Evolutionary conservation across 2,888 invertebrate species (phyloP).

Genomic region (Stenichneumon culpator): DNA sequence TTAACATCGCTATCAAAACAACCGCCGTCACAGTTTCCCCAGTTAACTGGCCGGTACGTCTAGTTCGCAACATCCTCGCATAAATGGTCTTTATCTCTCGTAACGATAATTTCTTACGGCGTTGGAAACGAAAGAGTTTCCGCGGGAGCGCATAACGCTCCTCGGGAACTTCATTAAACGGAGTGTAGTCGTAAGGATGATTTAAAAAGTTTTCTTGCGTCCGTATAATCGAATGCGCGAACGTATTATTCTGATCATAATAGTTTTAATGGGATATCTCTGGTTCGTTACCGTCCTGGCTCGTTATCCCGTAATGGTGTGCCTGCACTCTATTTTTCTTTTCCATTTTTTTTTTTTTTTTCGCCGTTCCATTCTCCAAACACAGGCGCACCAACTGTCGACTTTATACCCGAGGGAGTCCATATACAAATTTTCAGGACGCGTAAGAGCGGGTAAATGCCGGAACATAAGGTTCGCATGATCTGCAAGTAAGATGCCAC

Average conservation of each 20-base stretch:
- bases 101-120: slow-evolving; percentile 53
- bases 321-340: slow-evolving; percentile 42
- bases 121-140: slow-evolving; percentile 39
- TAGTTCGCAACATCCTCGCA: slow-evolving; percentile 14
- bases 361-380: slow-evolving; percentile 35
- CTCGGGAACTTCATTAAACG: slow-evolving; percentile 57
- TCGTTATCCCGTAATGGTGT: slow-evolving; percentile 67
- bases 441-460: slow-evolving; percentile 68
- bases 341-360: slow-evolving; percentile 22
- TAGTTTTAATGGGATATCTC: slow-evolving; percentile 64
- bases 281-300: slow-evolving; percentile 63
- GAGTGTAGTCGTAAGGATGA: slow-evolving; percentile 58
- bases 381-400: slow-evolving; percentile 25
- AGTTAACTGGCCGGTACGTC: slow-evolving; percentile 1
- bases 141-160: not conserved
- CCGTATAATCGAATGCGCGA: slow-evolving; percentile 65
- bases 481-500: slow-evolving; percentile 72
- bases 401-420: slow-evolving; percentile 35
- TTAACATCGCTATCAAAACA: slow-evolving; percentile 4
- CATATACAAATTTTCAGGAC: slow-evolving; percentile 69
- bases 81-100: slow-evolving; percentile 28
- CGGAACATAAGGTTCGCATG: slow-evolving; percentile 67
- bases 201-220: slow-evolving; percentile 65
- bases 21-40: not conserved
- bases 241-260: slow-evolving; percentile 68